Conservation (phyloP, 2,797 vertebrate genomes). For the Siniperca scherzeri region DNA sequence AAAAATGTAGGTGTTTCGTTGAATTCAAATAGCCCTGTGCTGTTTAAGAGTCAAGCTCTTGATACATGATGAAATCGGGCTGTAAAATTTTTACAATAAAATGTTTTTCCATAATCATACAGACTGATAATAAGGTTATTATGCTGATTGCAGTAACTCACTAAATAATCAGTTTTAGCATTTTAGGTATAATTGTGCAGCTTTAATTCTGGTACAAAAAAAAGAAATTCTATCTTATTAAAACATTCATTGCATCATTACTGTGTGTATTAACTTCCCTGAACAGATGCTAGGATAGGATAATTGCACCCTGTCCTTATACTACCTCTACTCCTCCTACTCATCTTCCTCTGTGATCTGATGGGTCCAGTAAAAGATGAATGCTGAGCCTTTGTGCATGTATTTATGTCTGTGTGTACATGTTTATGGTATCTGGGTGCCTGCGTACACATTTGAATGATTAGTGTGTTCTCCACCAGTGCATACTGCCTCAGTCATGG, state of each 20-base stretch:
- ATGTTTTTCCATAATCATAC: conserved; percentile 18
- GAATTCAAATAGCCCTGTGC: neutral
- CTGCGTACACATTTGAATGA: conserved; percentile 55
- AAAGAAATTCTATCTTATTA: conserved; percentile 22
- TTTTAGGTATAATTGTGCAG: conserved; percentile 43
- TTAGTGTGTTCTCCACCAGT: conserved; percentile 41
- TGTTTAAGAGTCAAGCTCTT: conserved; percentile 30
- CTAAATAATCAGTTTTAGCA: conserved; percentile 47
- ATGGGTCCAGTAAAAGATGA: conserved; percentile 80
- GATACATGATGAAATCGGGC: conserved; percentile 21
- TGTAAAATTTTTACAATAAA: conserved; percentile 24
- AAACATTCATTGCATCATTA: conserved; percentile 45
- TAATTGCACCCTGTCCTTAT: conserved; percentile 64
- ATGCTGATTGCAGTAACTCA: conserved; percentile 36
- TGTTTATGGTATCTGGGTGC: conserved; percentile 50
- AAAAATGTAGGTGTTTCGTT: conserved; percentile 16
- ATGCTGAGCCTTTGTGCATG: conserved; percentile 66
- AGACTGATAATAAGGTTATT: conserved; percentile 45
- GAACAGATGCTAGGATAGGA: conserved; percentile 62
- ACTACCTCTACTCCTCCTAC: conserved; percentile 61
- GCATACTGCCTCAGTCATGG: conserved; percentile 42
- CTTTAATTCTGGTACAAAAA: conserved; percentile 27
- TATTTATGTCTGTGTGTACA: conserved; percentile 57
- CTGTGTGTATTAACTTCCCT: conserved; percentile 48
- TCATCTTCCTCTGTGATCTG: conserved; percentile 75